Percentiles rank a stretch among this genome's conserved stretches.
Evolutionary conservation across 2,113 vertebrate genomes (phyloP).

Genomic region (Hippocampus mohnikei): DNA sequence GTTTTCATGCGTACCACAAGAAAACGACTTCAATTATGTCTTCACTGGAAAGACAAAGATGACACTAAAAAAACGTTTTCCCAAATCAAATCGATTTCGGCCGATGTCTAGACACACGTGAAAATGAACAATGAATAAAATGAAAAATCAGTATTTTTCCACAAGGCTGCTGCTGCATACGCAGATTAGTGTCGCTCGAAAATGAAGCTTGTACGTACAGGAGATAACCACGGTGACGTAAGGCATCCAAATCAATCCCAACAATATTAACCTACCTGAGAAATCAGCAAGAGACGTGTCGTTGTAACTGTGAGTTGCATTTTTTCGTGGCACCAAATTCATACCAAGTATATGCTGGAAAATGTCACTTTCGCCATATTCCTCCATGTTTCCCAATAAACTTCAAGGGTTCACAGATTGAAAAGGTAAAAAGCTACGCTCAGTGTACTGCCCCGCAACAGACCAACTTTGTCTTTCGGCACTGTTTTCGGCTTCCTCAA

Average conservation of each 20-base stretch:
- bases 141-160: neutral
- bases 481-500: neutral
- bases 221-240: no score
- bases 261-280: conserved; percentile 52
- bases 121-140: neutral
- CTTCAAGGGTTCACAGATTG: conserved; percentile 8
- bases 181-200: no score
- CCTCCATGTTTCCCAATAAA: conserved; percentile 58
- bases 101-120: neutral
- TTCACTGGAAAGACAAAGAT: no score
- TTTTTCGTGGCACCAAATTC: conserved; percentile 73
- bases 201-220: no score
- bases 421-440: neutral
- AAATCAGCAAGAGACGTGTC: conserved; percentile 72
- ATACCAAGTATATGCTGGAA: conserved; percentile 72
- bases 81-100: no score
- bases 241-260: neutral
- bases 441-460: neutral
- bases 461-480: neutral
- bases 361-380: conserved; percentile 63
- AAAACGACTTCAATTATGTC: no score
- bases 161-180: no score
- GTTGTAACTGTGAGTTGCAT: conserved; percentile 62
- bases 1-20: no score
- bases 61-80: no score